Base-by-base conservation (phyloP, 2,113 vertebrate species). In the Cyanocitta stelleri region DNA sequence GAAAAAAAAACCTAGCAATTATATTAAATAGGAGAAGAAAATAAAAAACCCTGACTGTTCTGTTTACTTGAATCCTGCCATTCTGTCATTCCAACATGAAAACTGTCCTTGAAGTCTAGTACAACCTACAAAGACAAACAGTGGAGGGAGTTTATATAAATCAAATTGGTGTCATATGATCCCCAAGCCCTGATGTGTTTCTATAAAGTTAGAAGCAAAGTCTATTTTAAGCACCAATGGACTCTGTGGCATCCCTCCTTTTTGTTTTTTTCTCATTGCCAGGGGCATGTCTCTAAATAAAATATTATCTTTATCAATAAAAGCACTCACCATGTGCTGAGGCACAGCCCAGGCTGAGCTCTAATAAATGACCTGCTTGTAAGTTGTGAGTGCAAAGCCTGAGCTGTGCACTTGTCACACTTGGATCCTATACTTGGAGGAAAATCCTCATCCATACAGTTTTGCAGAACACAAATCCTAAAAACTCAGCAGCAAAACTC, bases 61-160 rank as follows among this genome's bases (percentile, higher is more conserved):
- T 96, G 90, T 94, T 96, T 96, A 93, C 62, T 95, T 87, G 90
- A 91, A 90, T 96, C 87, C 96, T 95, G 88, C 92, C 92, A 85
- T 96, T 94, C 93, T 96, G 95, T 95, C 90, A 93, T 81, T 94
- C 86, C 89, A 94, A 75, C 88, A 48, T 84, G 85, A 96, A 92
- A 84, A 89, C 93, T 96, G 96, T 93, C 96, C 95, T 96, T 97
- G 96, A 96, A 95, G 54, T 89, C 21, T 64, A 43, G 80, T 81
- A 78, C 88, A 95, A 78, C 74, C 24, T 90, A 66, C 86, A 96
- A 95, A 97, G 90, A 95, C 93, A 94, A 95, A 89, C 16, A 76
- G 61, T 87, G 41, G 79, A 94, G 92, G 64, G 78, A 84, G 88
- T 94, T 96, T 95, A 68, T 90, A 94, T 96, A 97, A 96, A 94